Evolutionary conservation across 1,140 invertebrate species (phyloP), one percentile per base, ranked within the genome.

Genomic region (Panagrolaimus sp.): DNA sequence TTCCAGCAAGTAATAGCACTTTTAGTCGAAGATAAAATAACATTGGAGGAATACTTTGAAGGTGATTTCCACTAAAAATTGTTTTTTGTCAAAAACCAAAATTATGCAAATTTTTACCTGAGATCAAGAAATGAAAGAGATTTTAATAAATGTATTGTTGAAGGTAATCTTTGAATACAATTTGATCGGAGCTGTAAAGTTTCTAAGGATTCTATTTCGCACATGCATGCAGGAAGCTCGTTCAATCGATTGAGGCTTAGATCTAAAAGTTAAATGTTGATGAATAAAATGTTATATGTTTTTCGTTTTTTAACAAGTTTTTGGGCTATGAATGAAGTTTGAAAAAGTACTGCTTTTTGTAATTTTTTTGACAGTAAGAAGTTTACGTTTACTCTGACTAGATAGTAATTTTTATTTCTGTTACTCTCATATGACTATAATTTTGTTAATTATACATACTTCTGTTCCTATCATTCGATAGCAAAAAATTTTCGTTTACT

Each of bases 81-180:
- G 4, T n/a, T n/a, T n/a, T 3, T n/a, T 21, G 14, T 47, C 10
- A 47, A 38, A 38, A 38, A 4, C 2, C 2, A 38, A 7, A 38
- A 38, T 7, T 38, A 4, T 38, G 32, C 32, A 47, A 47, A 15
- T n/a, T 3, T 47, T 47, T 47, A 47, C 14, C 17, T 21, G 14
- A 64, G 10, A 43, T 64, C 38, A 15, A 43, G 28, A 43, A 64
- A 64, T 8, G 43, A n/a, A 0, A 64, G 28, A 32, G 63, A 43
- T 38, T 64, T 43, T 14, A 64, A 64, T 21, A 64, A 64, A 8
- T 64, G 63, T n/a, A 64, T 10, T 64, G 52, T 26, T 21, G 52
- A 26, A 1, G 52, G 52, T 58, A 58, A 21, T 21, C 52, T 58
- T 58, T 58, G 52, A 21, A 58, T 58, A 21, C 52, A 58, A 17